Evolutionary conservation across 2,888 invertebrate species (phyloP), one percentile per base, ranked within the genome.

Genomic region (Philaethria dido): DNA sequence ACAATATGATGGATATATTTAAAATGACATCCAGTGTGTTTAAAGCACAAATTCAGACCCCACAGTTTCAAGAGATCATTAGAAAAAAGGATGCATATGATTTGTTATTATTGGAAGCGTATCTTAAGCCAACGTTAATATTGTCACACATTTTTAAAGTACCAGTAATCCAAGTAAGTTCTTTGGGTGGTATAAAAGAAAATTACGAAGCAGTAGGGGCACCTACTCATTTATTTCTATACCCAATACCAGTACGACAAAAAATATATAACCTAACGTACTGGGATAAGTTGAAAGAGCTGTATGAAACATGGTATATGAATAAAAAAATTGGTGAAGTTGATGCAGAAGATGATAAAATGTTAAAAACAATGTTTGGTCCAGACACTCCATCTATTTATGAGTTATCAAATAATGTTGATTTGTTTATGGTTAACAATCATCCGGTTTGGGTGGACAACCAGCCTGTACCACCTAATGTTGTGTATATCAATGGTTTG

Each of bases 161-260:
- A 0, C 85, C 86, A 2, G 75, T 78, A 0, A 83, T 87, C 5
- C 72, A 73, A 52, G 52, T 86, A 0, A 82, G 80, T 68, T 82
- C 84, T 0, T 72, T 81, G 9, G 78, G 78, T 11, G 25, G 68
- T 0, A 0, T 72, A n/a, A 5, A 47, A 55, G 65, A 70, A 9
- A 75, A 75, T 29, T 71, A 73, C 14, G 69, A 75, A 2, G 20
- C 64, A 0, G 18, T 82, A 0, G 83, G 83, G 3, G 73, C 74
- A 3, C 69, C 78, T 0, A 55, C n/a, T 2, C 82, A 84, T 69
- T 80, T 81, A 0, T 11, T 81, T 0, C 16, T 83, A 2, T 80
- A 82, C 62, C 85, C 84, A 9, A 59, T 48, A 8, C 2, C 16
- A 0, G 3, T 76, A 0, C 65, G 64, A 0, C 73, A 78, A 59